A percentile compares a stretch with the other conserved stretches of the same genome.
Evolutionary conservation across 1,140 invertebrate species (phyloP).

Genomic region (Arion vulgaris): DNA sequence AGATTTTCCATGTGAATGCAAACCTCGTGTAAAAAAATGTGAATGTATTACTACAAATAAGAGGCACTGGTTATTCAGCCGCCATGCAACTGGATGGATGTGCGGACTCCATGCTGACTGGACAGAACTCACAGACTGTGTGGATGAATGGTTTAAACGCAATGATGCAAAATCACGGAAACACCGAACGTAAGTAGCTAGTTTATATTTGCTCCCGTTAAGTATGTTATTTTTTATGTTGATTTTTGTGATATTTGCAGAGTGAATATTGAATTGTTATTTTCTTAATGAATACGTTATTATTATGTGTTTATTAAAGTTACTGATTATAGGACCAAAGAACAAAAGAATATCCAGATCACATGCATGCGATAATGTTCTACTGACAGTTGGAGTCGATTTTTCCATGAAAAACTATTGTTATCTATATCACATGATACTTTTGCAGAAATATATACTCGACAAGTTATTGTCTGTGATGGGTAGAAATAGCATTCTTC

Average conservation of each 20-base stretch:
- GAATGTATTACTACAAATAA: slow-evolving; percentile 64
- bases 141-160: slow-evolving; percentile 69
- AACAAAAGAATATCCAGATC: too few relatives aligned
- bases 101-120: slow-evolving; percentile 99
- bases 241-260: not conserved
- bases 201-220: too few relatives aligned
- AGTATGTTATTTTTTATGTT: not conserved
- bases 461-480: too few relatives aligned
- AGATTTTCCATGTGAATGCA: slow-evolving; percentile 71
- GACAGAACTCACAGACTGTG: slow-evolving; percentile 90
- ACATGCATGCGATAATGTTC: too few relatives aligned
- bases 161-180: slow-evolving; percentile 1
- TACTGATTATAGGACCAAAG: too few relatives aligned
- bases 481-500: too few relatives aligned
- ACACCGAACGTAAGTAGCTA: slow-evolving; percentile 14
- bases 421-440: too few relatives aligned
- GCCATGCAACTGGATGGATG: slow-evolving; percentile 98
- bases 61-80: slow-evolving; percentile 91
- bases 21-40: slow-evolving; percentile 61
- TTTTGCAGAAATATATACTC: too few relatives aligned
- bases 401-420: too few relatives aligned
- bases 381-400: too few relatives aligned
- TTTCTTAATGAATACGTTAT: too few relatives aligned
- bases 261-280: not conserved
- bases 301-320: too few relatives aligned